phyloP scores from a whole-genome alignment of 2,797 vertebrate species.

The Lepus townsendii region DNA sequence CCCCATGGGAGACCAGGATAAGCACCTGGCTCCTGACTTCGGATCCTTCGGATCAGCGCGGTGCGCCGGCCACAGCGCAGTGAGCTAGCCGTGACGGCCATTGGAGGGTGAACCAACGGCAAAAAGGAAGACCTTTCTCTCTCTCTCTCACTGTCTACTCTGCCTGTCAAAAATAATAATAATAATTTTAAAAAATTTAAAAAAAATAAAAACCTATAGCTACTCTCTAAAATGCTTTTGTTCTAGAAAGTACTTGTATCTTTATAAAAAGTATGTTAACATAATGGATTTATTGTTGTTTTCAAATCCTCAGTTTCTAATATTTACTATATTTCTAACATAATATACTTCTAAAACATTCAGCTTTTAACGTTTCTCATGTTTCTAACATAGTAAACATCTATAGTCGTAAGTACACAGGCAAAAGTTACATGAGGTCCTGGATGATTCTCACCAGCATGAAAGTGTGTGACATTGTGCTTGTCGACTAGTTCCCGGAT shows the following conservation, averaged over 20 bases:
- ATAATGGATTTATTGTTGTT: slow-evolving; percentile 37
- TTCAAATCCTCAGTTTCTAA: slow-evolving; percentile 13
- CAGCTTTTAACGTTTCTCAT: neutral
- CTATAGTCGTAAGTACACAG: neutral
- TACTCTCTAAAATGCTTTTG: neutral
- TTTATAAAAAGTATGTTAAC: slow-evolving; percentile 50
- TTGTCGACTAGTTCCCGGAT: neutral
- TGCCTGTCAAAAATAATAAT: too few species aligned
- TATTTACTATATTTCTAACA: neutral
- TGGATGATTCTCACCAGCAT: slow-evolving; percentile 2
- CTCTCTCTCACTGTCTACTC: too few species aligned
- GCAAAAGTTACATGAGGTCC: neutral
- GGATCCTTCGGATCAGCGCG: too few species aligned
- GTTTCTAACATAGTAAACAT: slow-evolving; percentile 5
- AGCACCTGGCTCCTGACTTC: too few species aligned
- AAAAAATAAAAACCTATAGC: too few species aligned
- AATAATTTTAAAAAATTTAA: too few species aligned
- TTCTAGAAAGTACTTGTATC: slow-evolving; percentile 15
- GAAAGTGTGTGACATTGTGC: neutral
- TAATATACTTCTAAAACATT: neutral
- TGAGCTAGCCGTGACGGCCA: too few species aligned
- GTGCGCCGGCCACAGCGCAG: too few species aligned
- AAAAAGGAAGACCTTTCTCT: too few species aligned
- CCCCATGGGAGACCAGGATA: too few species aligned
- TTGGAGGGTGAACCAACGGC: too few species aligned